phyloP scores from a whole-genome alignment of 2,797 vertebrate genomes.

The Lophotriccus pileatus region DNA sequence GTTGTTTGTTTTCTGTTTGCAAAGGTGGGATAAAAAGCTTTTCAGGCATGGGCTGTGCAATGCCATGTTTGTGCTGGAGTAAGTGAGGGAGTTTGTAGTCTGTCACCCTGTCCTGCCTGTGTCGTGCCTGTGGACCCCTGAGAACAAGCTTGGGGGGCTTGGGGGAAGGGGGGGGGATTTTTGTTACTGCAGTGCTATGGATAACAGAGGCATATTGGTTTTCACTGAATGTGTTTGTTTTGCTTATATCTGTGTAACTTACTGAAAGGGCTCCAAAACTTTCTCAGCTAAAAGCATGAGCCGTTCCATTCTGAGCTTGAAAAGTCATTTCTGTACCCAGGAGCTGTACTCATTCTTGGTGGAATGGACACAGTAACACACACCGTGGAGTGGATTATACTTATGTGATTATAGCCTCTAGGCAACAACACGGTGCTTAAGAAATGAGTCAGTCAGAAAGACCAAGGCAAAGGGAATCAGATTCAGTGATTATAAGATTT shows the following conservation, averaged over 20 bases:
- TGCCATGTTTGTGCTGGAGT: neutral
- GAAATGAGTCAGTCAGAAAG: conserved; percentile 48
- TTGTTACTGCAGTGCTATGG: neutral
- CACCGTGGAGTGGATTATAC: conserved; percentile 16
- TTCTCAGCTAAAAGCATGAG: neutral
- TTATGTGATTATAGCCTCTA: conserved; percentile 43
- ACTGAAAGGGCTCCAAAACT: neutral
- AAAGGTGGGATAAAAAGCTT: neutral
- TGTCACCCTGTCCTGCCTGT: neutral
- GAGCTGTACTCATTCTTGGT: neutral
- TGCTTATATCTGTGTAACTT: neutral
- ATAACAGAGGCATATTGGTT: neutral
- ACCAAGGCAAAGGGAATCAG: conserved; percentile 19
- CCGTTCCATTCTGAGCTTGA: conserved; percentile 14
- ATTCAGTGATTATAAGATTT: neutral
- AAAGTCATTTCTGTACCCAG: conserved; percentile 1
- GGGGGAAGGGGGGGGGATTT: neutral
- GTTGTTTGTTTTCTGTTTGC: neutral
- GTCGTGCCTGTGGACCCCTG: neutral
- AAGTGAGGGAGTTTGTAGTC: neutral
- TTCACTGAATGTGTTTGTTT: neutral
- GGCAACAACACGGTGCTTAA: conserved; percentile 34
- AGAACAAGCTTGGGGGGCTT: neutral
- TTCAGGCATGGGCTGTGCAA: neutral
- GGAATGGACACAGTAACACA: conserved; percentile 13